Evolutionary conservation across 2,113 vertebrate genomes (phyloP).

Genomic region (Parus major): DNA sequence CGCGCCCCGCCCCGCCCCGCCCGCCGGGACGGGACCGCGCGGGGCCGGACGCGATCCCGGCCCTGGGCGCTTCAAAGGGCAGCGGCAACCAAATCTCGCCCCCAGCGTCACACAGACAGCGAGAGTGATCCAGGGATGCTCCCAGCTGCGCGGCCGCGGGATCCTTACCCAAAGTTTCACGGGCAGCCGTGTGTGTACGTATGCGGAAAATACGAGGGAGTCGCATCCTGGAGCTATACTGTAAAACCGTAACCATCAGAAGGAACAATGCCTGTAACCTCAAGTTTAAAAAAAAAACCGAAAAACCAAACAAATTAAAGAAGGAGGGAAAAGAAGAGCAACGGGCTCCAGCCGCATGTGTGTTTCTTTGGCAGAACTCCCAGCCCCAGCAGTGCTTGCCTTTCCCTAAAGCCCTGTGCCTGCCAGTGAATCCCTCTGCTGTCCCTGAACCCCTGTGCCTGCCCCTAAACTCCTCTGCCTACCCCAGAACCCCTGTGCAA

Average conservation of each 20-base stretch:
- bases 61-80: neutral
- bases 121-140: rapidly evolving
- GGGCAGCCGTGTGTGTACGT: neutral
- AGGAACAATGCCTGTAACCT: neutral
- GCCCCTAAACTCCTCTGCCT: neutral
- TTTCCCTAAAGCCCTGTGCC: neutral
- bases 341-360: rapidly evolving
- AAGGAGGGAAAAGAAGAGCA: neutral
- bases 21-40: neutral
- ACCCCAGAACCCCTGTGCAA: neutral
- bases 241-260: neutral
- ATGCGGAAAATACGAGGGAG: neutral
- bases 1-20: neutral
- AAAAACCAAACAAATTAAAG: neutral
- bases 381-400: neutral
- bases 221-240: neutral
- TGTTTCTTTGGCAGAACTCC: neutral
- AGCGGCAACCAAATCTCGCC: rapidly evolving
- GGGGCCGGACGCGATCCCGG: neutral
- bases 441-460: neutral
- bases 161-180: neutral
- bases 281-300: neutral
- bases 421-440: neutral
- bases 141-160: neutral
- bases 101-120: neutral